phyloP scores from a whole-genome alignment of 2,888 invertebrate genomes.

The Apamea sordens region DNA sequence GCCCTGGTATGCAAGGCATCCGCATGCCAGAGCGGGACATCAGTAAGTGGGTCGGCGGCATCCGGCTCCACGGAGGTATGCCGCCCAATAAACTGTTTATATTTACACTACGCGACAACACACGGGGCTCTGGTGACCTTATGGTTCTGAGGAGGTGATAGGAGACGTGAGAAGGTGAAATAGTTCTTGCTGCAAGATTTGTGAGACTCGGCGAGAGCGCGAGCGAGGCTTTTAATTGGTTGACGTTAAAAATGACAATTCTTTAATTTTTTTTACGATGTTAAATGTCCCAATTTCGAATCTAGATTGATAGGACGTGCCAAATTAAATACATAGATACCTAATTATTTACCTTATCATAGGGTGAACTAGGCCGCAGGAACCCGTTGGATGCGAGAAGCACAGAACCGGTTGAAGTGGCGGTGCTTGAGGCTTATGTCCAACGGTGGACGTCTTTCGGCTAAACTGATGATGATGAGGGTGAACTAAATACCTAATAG shows the following conservation, averaged over 20 bases:
- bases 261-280: background rate
- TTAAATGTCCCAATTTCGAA: background rate
- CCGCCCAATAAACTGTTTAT: conserved; percentile 71
- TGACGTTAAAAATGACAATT: background rate
- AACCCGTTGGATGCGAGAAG: too few relatives aligned
- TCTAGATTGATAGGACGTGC: background rate
- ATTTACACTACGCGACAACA: conserved; percentile 64
- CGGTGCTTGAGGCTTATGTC: too few relatives aligned
- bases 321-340: background rate
- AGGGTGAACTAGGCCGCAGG: too few relatives aligned
- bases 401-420: too few relatives aligned
- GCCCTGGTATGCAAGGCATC: conserved; percentile 61
- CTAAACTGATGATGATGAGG: too few relatives aligned
- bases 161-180: background rate
- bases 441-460: too few relatives aligned
- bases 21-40: conserved; percentile 58
- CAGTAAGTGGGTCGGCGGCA: conserved; percentile 73
- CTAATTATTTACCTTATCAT: background rate
- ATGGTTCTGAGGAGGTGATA: background rate
- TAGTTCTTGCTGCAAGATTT: too few relatives aligned
- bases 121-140: conserved; percentile 45
- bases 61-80: conserved; percentile 67
- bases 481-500: background rate
- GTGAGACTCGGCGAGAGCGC: too few relatives aligned
- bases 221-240: background rate